Evolutionary conservation across 2,888 invertebrate genomes (phyloP).

Genomic region (Pristionchus mayeri): DNA sequence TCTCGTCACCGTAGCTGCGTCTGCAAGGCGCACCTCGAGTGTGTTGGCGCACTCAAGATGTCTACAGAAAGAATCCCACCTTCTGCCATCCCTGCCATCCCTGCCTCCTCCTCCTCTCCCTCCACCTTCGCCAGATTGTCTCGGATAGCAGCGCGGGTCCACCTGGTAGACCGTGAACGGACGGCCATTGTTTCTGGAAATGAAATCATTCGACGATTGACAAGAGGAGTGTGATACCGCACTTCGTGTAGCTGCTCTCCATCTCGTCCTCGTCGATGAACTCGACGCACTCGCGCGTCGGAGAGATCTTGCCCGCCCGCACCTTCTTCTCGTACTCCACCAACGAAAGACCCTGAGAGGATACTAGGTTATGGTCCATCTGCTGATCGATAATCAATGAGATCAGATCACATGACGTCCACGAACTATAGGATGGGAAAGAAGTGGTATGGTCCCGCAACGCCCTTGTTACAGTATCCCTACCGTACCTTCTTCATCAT

Average conservation of each 20-base stretch:
- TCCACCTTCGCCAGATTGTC: neutral
- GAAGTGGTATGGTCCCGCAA: neutral
- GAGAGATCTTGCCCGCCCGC: conserved; percentile 58
- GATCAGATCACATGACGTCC: no score
- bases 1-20: conserved; percentile 39
- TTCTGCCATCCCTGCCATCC: conserved; percentile 10
- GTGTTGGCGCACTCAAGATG: neutral
- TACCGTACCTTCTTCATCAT: conserved; percentile 58
- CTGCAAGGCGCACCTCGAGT: conserved; percentile 18
- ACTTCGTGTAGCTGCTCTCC: conserved; percentile 44
- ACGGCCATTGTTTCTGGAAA: conserved; percentile 35
- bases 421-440: neutral
- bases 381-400: neutral
- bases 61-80: conserved; percentile 24
- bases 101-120: neutral
- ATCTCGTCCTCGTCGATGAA: conserved; percentile 34
- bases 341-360: conserved; percentile 60
- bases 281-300: conserved; percentile 54
- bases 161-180: conserved; percentile 42
- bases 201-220: neutral
- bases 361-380: neutral
- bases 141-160: conserved; percentile 24
- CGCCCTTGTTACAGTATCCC: neutral
- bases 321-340: conserved; percentile 62
- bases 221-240: no score